Conservation (phyloP, 2,888 invertebrate species). For the Heteromyza rotundicornis region DNA sequence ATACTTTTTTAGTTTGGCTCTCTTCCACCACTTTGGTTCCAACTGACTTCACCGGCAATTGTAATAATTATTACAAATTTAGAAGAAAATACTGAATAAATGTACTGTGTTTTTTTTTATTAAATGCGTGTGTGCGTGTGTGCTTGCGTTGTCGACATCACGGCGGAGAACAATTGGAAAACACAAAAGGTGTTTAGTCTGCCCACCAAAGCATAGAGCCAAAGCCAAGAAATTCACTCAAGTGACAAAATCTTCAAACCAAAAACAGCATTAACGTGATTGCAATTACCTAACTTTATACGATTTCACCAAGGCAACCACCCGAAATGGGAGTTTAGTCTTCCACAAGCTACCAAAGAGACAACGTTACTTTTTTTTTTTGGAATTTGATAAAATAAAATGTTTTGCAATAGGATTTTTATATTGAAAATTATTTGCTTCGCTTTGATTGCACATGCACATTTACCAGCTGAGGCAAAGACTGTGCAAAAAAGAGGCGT, state of each 20-base stretch:
- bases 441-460: background rate
- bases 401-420: slow-evolving; percentile 1
- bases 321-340: background rate
- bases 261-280: background rate
- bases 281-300: slow-evolving; percentile 33
- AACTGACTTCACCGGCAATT: background rate
- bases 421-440: background rate
- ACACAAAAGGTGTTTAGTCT: slow-evolving; percentile 32
- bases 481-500: slow-evolving; percentile 44
- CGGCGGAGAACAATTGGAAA: background rate
- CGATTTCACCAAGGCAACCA: slow-evolving; percentile 34
- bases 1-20: too few species aligned
- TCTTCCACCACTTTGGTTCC: background rate
- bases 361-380: too few species aligned
- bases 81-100: too few species aligned
- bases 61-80: background rate
- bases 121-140: too few species aligned
- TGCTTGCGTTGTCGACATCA: background rate
- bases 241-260: slow-evolving; percentile 43
- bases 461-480: slow-evolving; percentile 24
- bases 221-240: slow-evolving; percentile 43
- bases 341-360: background rate
- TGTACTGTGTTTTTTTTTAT: too few species aligned
- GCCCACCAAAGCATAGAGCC: slow-evolving; percentile 40
- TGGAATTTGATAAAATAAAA: too few species aligned